A percentile compares a stretch with the other conserved stretches of the same genome.
Evolutionary conservation across 1,140 invertebrate genomes (phyloP).

Genomic region (Drosophila tani): DNA sequence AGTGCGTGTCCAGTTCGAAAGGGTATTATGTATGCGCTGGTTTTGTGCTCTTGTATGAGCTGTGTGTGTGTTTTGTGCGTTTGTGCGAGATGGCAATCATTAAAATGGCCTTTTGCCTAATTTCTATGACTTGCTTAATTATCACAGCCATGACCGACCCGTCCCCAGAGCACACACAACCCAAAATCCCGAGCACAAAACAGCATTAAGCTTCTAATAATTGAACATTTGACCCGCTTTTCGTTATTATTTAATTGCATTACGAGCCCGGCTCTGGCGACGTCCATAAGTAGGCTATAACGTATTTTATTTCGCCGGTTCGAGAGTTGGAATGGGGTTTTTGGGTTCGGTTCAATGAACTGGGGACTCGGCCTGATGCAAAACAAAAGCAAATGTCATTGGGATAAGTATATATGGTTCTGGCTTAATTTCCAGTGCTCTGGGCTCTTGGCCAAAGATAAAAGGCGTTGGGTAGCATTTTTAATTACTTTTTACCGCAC

Average conservation of each 20-base stretch:
- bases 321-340: neutral
- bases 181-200: slow-evolving; percentile 31
- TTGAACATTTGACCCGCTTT: slow-evolving; percentile 77
- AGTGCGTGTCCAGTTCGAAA: slow-evolving; percentile 60
- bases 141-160: slow-evolving; percentile 61
- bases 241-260: slow-evolving; percentile 75
- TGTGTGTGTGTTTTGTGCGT: slow-evolving; percentile 29
- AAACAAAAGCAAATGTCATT: slow-evolving; percentile 44
- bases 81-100: slow-evolving; percentile 76
- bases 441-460: slow-evolving; percentile 47
- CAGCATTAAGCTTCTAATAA: slow-evolving; percentile 80
- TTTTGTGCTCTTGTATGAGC: slow-evolving; percentile 20
- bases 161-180: slow-evolving; percentile 43
- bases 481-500: slow-evolving; percentile 73
- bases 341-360: slow-evolving; percentile 45
- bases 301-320: slow-evolving; percentile 42
- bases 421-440: slow-evolving; percentile 24
- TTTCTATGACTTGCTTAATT: slow-evolving; percentile 84
- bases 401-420: slow-evolving; percentile 47
- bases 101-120: slow-evolving; percentile 82
- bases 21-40: slow-evolving; percentile 52
- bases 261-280: slow-evolving; percentile 37
- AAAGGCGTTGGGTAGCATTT: slow-evolving; percentile 61
- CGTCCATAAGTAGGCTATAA: slow-evolving; percentile 56
- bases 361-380: slow-evolving; percentile 12